Percentiles rank a stretch among this genome's conserved stretches.
phyloP scores from a whole-genome alignment of 1,140 invertebrate genomes.

The Bombus waltoni region DNA sequence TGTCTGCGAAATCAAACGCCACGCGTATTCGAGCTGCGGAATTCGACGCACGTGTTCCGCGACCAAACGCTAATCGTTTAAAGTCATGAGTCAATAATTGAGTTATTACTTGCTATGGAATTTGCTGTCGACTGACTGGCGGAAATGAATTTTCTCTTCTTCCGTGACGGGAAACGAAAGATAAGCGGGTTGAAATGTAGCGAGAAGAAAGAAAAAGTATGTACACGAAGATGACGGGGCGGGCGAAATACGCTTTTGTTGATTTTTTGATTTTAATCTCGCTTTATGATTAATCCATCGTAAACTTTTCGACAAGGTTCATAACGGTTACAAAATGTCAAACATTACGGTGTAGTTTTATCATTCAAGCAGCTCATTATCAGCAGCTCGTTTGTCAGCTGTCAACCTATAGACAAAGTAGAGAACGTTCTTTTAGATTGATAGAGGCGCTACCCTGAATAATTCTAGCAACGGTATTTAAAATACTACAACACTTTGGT shows the following conservation, averaged over 20 bases:
- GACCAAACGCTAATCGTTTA: slow-evolving; percentile 14
- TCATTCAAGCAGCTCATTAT: too few species aligned
- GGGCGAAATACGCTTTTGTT: neutral
- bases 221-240: neutral
- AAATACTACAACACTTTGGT: too few species aligned
- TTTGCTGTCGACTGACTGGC: neutral
- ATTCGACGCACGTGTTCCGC: neutral
- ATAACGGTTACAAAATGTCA: too few species aligned
- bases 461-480: too few species aligned
- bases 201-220: neutral
- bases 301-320: too few species aligned
- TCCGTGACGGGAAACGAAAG: neutral
- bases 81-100: slow-evolving; percentile 22
- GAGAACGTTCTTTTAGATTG: too few species aligned
- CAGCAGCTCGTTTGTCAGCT: too few species aligned
- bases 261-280: neutral
- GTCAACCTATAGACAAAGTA: too few species aligned
- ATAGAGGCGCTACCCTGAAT: too few species aligned
- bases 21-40: neutral
- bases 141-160: neutral
- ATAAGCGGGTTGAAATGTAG: neutral
- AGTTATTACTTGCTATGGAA: slow-evolving; percentile 17
- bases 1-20: slow-evolving; percentile 45
- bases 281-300: neutral
- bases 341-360: too few species aligned